Evolutionary conservation across 2,888 invertebrate genomes (phyloP), one percentile per base, ranked within the genome.

Genomic region (Leptinotarsa haldemani): DNA sequence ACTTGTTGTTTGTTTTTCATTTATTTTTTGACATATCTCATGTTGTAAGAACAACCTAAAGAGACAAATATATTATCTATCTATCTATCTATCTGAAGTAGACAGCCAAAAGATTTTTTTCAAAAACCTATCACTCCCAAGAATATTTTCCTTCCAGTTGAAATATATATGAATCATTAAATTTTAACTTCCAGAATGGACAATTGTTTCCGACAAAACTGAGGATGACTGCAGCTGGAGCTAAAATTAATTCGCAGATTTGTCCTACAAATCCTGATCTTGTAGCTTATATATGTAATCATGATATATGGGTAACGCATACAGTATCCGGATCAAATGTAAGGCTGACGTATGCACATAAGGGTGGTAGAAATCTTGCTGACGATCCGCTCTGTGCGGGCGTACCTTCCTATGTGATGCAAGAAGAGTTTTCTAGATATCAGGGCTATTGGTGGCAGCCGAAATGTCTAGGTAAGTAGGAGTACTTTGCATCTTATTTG

Each of bases 401-500:
- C 0, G 94, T 97, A n/a, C 98, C 99, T 0, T 97, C 97, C 1
- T 99, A 98, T 88, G 97, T 99, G 0, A 97, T 97, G 86, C 99
- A 99, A 87, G 99, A 99, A 87, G 99, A 99, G 88, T 98, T 99
- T 88, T 95, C 95, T 79, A 90, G 98, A 50, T 99, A 97, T 87
- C 96, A 95, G 73, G 99, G 98, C 0, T 98, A 96, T 87, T 99
- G 99, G 99, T 99, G 99, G 99, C 96, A 97, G 84, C 96, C 97
- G 0, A 90, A 90, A 79, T 90, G 91, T 65, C 89, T 90, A 77
- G 92, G 93, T 93, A 82, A 74, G 75, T 61, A 40, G 40, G 40
- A 40, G 40, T 40, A 40, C 2, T 40, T 40, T 40, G 50, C 13
- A n/a, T 50, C 0, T 16, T 50, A 15, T 50, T 50, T 50, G n/a